Conservation (phyloP, 2,113 vertebrate genomes). For the Rhea americana region DNA sequence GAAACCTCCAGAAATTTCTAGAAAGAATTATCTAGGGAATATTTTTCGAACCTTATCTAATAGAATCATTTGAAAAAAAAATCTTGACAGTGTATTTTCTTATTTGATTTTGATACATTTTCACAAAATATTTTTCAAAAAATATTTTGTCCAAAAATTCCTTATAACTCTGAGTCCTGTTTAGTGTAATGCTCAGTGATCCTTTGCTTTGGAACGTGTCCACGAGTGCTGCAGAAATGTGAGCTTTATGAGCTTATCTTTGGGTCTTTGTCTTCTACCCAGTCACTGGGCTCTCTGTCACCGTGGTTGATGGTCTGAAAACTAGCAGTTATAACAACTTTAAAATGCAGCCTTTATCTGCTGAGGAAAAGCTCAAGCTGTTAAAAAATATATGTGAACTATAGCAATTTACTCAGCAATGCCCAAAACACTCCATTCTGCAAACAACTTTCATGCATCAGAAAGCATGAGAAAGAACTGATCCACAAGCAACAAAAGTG, state of each 20-base stretch:
- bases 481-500: neutral
- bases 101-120: neutral
- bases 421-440: neutral
- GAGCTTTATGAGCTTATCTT: fast-evolving
- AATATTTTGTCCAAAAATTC: neutral
- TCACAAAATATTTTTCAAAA: neutral
- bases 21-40: neutral
- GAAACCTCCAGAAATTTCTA: neutral
- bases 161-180: neutral
- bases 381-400: neutral
- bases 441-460: neutral
- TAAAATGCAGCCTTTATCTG: neutral
- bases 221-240: neutral
- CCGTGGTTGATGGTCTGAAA: neutral
- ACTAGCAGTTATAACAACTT: neutral
- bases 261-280: neutral
- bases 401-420: neutral
- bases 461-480: neutral
- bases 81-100: neutral
- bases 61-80: neutral
- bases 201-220: fast-evolving
- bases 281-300: neutral
- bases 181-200: neutral
- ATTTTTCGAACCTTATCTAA: neutral
- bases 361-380: neutral